Evolutionary conservation across 2,113 vertebrate species (phyloP), one percentile per base, ranked within the genome.

Genomic region (Puma concolor): DNA sequence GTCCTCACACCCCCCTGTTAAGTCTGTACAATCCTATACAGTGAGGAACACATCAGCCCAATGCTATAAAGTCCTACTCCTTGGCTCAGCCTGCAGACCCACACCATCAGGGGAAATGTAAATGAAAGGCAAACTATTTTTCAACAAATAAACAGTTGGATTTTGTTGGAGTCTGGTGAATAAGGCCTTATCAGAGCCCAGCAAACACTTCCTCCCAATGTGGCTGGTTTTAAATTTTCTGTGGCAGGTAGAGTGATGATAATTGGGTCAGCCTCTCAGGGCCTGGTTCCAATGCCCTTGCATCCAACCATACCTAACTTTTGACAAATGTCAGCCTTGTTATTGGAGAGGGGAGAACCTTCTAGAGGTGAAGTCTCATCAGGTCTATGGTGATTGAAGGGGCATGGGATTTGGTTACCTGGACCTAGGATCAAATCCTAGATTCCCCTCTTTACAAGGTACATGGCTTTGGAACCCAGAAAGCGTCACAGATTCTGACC

Each of bases 171-270:
- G 76, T 69, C 76, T 82, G 54, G 66, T 90, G 92, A 96, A 85
- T 63, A 60, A 96, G 88, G 48, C 84, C 92, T 98, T 97, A 97
- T 97, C 95, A 96, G 92, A 93, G 74, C 19, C 91, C 67, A 77
- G 52, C 92, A 98, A 98, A 97, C 88, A 84, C 21, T 67, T 94
- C 52, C 33, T 94, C n/a, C 72, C 67, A 84, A 0, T 33, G 81
- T 81, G 88, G 89, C 69, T 81, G 77, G 72, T 48, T 98, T 97
- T 93, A 82, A 83, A 84, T 79, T 96, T 67, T 96, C 81, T 36
- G 64, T 88, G 89, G 85, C 88, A 94, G 84, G 88, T 86, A 83
- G 63, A 82, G 38, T 29, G 66, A 64, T 64, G 72, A 66, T 92
- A 96, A 98, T 44, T 92, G 54, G 84, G 66, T 69, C 77, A 74